Evolutionary conservation across 1,140 invertebrate genomes (phyloP), one percentile per base, ranked within the genome.

Genomic region (Macrosteles quadrilineatus): DNA sequence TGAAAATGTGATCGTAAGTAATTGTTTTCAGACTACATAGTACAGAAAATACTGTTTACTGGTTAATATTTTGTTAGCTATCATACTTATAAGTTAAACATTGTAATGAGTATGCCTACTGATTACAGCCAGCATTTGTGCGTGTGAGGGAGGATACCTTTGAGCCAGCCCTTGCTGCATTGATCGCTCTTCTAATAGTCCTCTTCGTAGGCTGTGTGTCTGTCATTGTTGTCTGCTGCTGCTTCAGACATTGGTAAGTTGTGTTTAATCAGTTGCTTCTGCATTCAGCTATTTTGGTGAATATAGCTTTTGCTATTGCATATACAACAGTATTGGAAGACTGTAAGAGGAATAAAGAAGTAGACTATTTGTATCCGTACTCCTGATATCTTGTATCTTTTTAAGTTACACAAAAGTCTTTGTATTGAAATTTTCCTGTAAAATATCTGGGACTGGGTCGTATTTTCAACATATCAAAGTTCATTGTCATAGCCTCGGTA

Each of bases 151-250:
- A 80, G 43, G 92, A 94, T 77, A 85, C 89, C 27, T 94, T 96
- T 75, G 93, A 96, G 80, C 88, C 93, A 36, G 91, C 92, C 11
- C 80, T 96, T 36, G 92, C 91, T 32, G 93, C 92, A 21, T 78
- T 96, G 14, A 93, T 95, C 73, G 93, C 94, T 27, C 82, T 96
- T 27, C 82, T 95, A 1, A 90, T 96, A 40, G 91, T 96, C 1
- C 83, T 96, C 2, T 89, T 95, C 73, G 91, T 95, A 40, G 94
- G 93, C 40, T 89, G 93, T 45, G 87, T 95, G 29, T 94, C 92
- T 0, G 93, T 96, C 75, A 88, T 91, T 40, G 90, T 95, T 2
- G 88, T 95, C 2, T 96, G 94, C 77, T 95, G 93, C 73, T 96
- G 93, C 79, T 84, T 95, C 21, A 90, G 92, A 77, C 91, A 93